These are phyloP conservation scores for Spondyliosoma cantharus DNA, from an alignment of 2,797 vertebrate genomes.

Conservation along the genomic window DNA sequence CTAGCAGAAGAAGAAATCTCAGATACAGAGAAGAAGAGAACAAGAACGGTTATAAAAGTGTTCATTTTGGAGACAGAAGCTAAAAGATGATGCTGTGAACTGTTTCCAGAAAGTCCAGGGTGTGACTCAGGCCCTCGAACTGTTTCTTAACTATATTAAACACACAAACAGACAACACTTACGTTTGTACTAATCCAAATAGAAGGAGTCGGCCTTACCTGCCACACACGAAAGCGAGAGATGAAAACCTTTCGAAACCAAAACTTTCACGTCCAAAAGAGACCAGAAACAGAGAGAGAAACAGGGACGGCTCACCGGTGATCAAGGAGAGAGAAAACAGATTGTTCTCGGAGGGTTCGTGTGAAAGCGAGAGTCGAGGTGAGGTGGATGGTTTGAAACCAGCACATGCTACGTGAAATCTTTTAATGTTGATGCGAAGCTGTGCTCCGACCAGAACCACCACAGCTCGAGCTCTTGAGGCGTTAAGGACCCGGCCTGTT, in stretches of 20 bases:
- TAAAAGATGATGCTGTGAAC: background rate
- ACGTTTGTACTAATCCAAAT: constrained; percentile 6
- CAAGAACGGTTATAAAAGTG: background rate
- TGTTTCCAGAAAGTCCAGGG: constrained; percentile 5
- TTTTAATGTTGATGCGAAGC: background rate
- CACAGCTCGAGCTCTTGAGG: background rate
- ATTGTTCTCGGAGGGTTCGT: constrained; percentile 23
- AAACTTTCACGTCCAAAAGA: constrained; percentile 71
- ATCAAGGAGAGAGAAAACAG: constrained; percentile 38
- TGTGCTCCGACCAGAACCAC: background rate
- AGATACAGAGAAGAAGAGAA: background rate
- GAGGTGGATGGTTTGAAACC: constrained; percentile 80
- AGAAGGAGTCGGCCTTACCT: background rate
- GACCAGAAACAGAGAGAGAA: constrained; percentile 72
- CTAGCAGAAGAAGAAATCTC: background rate
- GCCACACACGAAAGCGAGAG: constrained; percentile 68
- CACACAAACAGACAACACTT: background rate
- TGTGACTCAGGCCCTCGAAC: background rate
- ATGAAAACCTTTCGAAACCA: constrained; percentile 60
- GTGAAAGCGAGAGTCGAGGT: constrained; percentile 60
- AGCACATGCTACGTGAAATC: constrained; percentile 70
- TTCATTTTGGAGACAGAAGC: background rate
- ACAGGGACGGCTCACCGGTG: background rate
- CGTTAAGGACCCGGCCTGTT: background rate
- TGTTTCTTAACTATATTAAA: background rate